Conservation (phyloP, 2,797 vertebrate genomes). For the Protonibea diacanthus region DNA sequence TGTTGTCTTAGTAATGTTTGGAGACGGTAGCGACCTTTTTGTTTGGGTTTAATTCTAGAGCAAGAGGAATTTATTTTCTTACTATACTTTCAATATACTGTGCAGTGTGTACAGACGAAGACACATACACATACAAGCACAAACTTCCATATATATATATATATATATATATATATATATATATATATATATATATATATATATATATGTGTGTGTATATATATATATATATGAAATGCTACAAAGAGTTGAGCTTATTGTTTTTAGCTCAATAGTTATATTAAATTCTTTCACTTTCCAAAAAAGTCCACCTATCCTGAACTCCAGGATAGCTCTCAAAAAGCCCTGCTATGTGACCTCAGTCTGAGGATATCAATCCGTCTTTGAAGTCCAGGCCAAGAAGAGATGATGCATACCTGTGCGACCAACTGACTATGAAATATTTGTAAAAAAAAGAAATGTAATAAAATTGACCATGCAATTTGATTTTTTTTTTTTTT, state of each 20-base stretch:
- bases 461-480: not conserved
- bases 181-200: not conserved
- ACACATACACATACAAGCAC: not conserved
- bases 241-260: not conserved
- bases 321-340: slow-evolving; percentile 21
- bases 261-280: not conserved
- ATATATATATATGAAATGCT: not conserved
- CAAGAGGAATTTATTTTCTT: not conserved
- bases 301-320: slow-evolving; percentile 5
- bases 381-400: slow-evolving; percentile 7
- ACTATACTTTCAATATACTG: not conserved
- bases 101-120: not conserved
- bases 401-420: slow-evolving; percentile 6
- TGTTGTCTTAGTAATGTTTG: not conserved
- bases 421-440: not conserved
- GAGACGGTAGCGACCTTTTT: not conserved
- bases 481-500: too few species aligned
- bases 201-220: not conserved
- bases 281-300: slow-evolving; percentile 3
- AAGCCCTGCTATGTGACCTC: slow-evolving; percentile 50
- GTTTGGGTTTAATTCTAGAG: not conserved
- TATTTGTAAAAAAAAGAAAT: slow-evolving; percentile 10
- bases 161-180: slow-evolving; percentile 4
- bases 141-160: not conserved
- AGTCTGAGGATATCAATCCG: slow-evolving; percentile 47